Conservation (phyloP, 2,797 vertebrate species). For the Craterocephalus amniculus region DNA sequence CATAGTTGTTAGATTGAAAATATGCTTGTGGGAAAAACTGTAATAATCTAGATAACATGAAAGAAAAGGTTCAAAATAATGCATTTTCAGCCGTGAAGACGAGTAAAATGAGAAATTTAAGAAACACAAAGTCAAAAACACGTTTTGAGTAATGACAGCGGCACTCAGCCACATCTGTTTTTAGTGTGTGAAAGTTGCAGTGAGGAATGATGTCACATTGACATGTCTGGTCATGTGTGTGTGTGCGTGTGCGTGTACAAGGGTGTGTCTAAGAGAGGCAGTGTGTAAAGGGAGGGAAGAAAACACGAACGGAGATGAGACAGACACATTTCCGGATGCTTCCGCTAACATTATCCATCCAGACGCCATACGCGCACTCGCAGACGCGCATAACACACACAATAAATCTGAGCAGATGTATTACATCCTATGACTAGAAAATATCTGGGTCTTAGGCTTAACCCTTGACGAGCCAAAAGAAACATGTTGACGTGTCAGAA, state of each 20-base stretch:
- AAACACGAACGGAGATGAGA: conserved; percentile 68
- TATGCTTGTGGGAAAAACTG: conserved; percentile 52
- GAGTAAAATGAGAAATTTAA: conserved; percentile 63
- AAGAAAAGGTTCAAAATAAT: conserved; percentile 54
- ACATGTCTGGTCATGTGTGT: conserved; percentile 64
- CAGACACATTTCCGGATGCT: conserved; percentile 68
- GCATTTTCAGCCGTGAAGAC: conserved; percentile 58
- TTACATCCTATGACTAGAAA: conserved; percentile 63
- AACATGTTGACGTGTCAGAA: conserved; percentile 55
- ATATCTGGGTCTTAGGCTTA: conserved; percentile 57
- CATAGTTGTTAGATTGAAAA: conserved; percentile 66
- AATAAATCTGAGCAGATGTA: conserved; percentile 59
- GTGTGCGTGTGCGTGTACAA: conserved; percentile 19
- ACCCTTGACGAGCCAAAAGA: conserved; percentile 45
- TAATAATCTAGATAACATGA: conserved; percentile 64
- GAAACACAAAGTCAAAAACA: conserved; percentile 55
- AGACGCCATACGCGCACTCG: conserved; percentile 43
- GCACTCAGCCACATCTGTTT: conserved; percentile 70
- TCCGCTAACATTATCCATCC: conserved; percentile 65
- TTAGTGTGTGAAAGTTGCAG: conserved; percentile 23
- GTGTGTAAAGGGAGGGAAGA: conserved; percentile 11
- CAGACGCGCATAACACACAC: conserved; percentile 21
- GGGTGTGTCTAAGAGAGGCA: conserved; percentile 7
- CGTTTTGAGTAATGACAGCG: conserved; percentile 64
- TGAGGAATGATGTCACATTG: conserved; percentile 68